Conservation (phyloP, 1,140 invertebrate genomes). For the Drosophila elegans region DNA sequence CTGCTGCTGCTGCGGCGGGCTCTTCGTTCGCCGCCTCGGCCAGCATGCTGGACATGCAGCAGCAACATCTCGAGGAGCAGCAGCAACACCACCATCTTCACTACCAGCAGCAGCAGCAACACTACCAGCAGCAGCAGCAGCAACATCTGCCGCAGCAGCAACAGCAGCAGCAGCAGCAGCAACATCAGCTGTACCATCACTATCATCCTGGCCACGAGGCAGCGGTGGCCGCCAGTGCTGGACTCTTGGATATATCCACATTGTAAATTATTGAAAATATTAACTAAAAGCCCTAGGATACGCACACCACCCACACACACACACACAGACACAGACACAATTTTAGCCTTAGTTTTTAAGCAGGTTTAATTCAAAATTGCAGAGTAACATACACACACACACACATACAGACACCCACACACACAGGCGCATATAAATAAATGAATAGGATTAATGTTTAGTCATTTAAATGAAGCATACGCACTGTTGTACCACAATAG, state of each 20-base stretch:
- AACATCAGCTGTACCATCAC: conserved; percentile 66
- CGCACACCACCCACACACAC: conserved; percentile 28
- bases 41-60: conserved; percentile 80
- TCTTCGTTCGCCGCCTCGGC: conserved; percentile 58
- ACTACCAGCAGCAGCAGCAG: conserved; percentile 51
- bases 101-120: conserved; percentile 55
- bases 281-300: conserved; percentile 55
- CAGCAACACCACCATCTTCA: conserved; percentile 50
- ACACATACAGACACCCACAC: background rate
- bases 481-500: conserved; percentile 73
- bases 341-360: conserved; percentile 81
- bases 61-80: conserved; percentile 63
- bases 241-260: conserved; percentile 84
- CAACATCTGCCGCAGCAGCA: conserved; percentile 57
- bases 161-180: conserved; percentile 60
- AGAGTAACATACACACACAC: conserved; percentile 1
- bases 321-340: conserved; percentile 50
- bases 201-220: conserved; percentile 59
- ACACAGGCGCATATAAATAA: conserved; percentile 35
- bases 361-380: conserved; percentile 42
- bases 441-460: conserved; percentile 48
- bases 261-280: conserved; percentile 84
- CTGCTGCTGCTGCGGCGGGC: conserved; percentile 41
- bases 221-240: conserved; percentile 61
- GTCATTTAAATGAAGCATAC: conserved; percentile 77